Evolutionary conservation across 1,140 invertebrate species (phyloP), one percentile per base, ranked within the genome.

Genomic region (Drosophila busckii): DNA sequence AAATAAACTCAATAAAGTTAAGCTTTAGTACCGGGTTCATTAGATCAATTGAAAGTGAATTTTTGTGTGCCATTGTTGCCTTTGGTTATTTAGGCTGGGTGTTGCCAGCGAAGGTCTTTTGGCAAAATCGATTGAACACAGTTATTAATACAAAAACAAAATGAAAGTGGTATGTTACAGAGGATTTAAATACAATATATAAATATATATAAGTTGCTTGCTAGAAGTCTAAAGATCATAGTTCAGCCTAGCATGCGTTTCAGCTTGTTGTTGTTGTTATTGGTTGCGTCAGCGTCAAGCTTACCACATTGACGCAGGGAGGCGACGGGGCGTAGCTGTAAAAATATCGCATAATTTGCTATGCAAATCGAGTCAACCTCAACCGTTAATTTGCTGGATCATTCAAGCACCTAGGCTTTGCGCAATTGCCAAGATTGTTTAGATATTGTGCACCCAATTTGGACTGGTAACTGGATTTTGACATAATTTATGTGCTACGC

Each of bases 281-380:
- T 28, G 12, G 46, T 73, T 82, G 40, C 66, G 60, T 80, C 69
- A 78, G 37, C n/a, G n/a, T n/a, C n/a, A n/a, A n/a, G n/a, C n/a
- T n/a, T n/a, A n/a, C n/a, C n/a, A n/a, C n/a, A n/a, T n/a, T n/a
- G n/a, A n/a, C n/a, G n/a, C n/a, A n/a, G n/a, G 17, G 16, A 10
- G 16, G 28, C 32, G 31, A 20, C 19, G 38, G 41, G 60, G 54
- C 46, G 28, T 37, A 26, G 63, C 41, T 80, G 63, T 73, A 59
- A 46, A 82, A 75, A 82, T 82, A 83, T 82, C 75, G 76, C 75
- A 82, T 82, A 83, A 82, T 82, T 82, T 82, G 65, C 76, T 82
- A 82, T 82, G 75, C 75, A 82, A 82, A 82, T 82, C 46, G 53
- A 83, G 76, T 61, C 31, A 73, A 56, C n/a, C n/a, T n/a, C n/a